A percentile compares a stretch with the other conserved stretches of the same genome.
Conservation (phyloP, 2,888 invertebrate species). For the Spialia ferax region DNA sequence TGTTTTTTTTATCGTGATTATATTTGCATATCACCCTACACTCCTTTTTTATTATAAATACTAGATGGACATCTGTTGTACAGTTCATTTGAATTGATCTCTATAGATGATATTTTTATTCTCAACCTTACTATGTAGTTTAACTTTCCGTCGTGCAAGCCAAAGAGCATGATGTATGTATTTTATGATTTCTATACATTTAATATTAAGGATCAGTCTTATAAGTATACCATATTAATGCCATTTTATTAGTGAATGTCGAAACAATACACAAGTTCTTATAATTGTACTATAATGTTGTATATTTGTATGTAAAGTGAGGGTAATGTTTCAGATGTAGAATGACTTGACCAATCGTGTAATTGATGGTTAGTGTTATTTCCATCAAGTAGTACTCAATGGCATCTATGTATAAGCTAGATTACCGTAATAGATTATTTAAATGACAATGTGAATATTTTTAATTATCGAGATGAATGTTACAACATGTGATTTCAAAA, state of each 20-base stretch:
- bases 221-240: slow-evolving; percentile 81
- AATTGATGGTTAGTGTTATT: slow-evolving; percentile 64
- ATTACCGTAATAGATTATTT: slow-evolving; percentile 88
- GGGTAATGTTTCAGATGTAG: slow-evolving; percentile 76
- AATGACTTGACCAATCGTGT: slow-evolving; percentile 84
- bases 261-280: slow-evolving; percentile 76
- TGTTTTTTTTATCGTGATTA: slow-evolving; percentile 41
- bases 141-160: slow-evolving; percentile 84
- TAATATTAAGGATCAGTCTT: slow-evolving; percentile 77
- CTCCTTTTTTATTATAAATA: slow-evolving; percentile 53
- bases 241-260: slow-evolving; percentile 83
- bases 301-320: slow-evolving; percentile 84
- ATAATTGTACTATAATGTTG: slow-evolving; percentile 82
- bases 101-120: slow-evolving; percentile 72
- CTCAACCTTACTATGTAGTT: slow-evolving; percentile 66
- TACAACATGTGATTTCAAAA: slow-evolving; percentile 88
- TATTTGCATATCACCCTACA: slow-evolving; percentile 74
- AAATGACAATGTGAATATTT: slow-evolving; percentile 89
- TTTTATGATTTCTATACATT: slow-evolving; percentile 82
- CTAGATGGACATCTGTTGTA: slow-evolving; percentile 59
- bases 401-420: slow-evolving; percentile 86
- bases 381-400: slow-evolving; percentile 78
- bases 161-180: slow-evolving; percentile 87
- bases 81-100: slow-evolving; percentile 77
- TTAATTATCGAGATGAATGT: slow-evolving; percentile 89